Evolutionary conservation across 2,113 vertebrate species (phyloP).

Genomic region (Pimephales promelas): DNA sequence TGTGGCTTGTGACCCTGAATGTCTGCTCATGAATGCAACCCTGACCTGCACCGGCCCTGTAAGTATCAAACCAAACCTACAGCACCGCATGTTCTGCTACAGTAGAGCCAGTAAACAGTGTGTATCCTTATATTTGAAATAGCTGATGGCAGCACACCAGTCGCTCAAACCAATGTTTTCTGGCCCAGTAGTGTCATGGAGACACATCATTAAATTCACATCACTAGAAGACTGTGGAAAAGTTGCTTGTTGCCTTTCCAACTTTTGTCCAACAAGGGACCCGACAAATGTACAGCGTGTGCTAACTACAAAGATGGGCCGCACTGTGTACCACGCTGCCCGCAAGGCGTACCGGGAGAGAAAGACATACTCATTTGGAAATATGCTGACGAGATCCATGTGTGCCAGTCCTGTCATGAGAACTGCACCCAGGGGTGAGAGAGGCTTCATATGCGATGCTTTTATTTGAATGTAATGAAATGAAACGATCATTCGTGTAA

Average conservation of each 20-base stretch:
- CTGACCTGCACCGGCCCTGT: slow-evolving; percentile 83
- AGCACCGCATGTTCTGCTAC: neutral
- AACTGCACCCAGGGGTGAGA: slow-evolving; percentile 93
- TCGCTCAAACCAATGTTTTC: slow-evolving; percentile 14
- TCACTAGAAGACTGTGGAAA: neutral
- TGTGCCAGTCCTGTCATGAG: slow-evolving; percentile 89
- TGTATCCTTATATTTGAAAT: neutral
- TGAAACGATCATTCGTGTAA: neutral
- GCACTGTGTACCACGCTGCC: slow-evolving; percentile 88
- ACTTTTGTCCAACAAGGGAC: slow-evolving; percentile 79
- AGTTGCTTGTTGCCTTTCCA: neutral
- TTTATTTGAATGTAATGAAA: neutral
- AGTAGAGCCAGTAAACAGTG: neutral
- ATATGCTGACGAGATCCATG: slow-evolving; percentile 77
- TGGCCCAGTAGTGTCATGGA: neutral
- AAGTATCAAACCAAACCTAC: slow-evolving; percentile 60
- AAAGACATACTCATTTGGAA: slow-evolving; percentile 89
- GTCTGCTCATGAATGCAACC: slow-evolving; percentile 77
- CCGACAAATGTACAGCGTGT: slow-evolving; percentile 84
- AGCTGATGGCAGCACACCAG: neutral
- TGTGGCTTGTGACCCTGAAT: slow-evolving; percentile 83
- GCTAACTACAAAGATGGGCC: slow-evolving; percentile 88
- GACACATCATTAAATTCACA: slow-evolving; percentile 24
- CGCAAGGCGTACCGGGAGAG: slow-evolving; percentile 83
- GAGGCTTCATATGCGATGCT: neutral